Evolutionary conservation across 2,888 invertebrate species (phyloP).

Genomic region (Helleia helle): DNA sequence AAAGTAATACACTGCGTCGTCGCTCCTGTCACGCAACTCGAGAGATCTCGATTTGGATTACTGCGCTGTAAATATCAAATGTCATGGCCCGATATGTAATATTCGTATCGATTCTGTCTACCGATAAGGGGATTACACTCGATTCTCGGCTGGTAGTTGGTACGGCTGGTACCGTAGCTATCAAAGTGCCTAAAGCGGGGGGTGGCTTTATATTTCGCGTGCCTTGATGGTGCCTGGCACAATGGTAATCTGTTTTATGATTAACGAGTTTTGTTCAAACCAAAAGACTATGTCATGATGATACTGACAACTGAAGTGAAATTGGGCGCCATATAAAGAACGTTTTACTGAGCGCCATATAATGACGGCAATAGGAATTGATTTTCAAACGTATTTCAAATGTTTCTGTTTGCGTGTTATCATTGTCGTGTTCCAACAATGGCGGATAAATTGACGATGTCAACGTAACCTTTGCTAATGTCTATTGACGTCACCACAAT

Average conservation of each 20-base stretch:
- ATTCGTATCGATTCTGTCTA: slow-evolving; percentile 65
- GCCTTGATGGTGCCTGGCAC: slow-evolving; percentile 43
- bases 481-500: too few species aligned
- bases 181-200: slow-evolving; percentile 51
- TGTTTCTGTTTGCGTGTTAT: not conserved
- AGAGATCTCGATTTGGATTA: slow-evolving; percentile 55
- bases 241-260: slow-evolving; percentile 41
- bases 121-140: slow-evolving; percentile 62
- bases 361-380: slow-evolving; percentile 1
- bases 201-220: slow-evolving; percentile 51
- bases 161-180: slow-evolving; percentile 55
- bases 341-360: not conserved
- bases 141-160: slow-evolving; percentile 62
- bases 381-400: not conserved
- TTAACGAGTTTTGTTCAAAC: slow-evolving; percentile 36
- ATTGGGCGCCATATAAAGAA: slow-evolving; percentile 18
- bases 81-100: slow-evolving; percentile 66
- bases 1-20: slow-evolving; percentile 41
- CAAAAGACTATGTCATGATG: slow-evolving; percentile 42
- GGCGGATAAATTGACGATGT: too few species aligned
- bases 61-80: slow-evolving; percentile 68
- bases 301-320: slow-evolving; percentile 28
- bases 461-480: too few species aligned
- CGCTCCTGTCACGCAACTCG: slow-evolving; percentile 52
- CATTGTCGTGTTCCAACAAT: too few species aligned